Percentiles rank a stretch among this genome's conserved stretches.
Conservation (phyloP, 2,797 vertebrate species). For the Sebastes kiyomatsui region DNA sequence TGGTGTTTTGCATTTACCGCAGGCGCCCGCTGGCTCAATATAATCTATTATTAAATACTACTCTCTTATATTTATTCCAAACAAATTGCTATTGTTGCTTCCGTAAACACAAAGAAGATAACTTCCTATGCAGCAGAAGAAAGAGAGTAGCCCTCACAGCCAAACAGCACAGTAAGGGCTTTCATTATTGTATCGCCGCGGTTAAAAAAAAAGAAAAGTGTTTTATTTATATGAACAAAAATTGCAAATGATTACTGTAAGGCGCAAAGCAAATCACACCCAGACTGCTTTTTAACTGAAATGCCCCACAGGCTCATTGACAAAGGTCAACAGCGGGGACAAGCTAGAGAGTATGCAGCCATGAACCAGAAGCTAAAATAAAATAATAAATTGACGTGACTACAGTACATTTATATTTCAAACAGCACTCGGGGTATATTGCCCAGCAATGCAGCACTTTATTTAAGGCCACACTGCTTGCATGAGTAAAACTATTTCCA, state of each 20-base stretch:
- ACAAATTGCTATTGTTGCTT: conserved; percentile 34
- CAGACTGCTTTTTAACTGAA: neutral
- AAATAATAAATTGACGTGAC: neutral
- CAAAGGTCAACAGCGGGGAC: neutral
- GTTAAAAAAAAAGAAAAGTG: neutral
- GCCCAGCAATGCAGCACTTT: conserved; percentile 9
- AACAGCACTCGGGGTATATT: neutral
- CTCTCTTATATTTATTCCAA: conserved; percentile 27
- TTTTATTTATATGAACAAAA: conserved; percentile 8
- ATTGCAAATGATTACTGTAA: neutral
- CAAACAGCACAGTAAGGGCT: neutral
- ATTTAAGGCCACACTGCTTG: conserved; percentile 27
- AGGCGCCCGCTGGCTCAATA: neutral
- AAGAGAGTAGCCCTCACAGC: neutral
- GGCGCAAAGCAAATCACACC: neutral
- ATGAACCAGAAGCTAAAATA: neutral
- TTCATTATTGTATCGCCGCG: neutral
- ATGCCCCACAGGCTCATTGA: conserved; percentile 5
- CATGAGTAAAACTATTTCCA: conserved; percentile 43
- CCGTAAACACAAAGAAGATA: conserved; percentile 14
- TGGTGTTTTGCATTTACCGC: neutral
- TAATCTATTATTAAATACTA: conserved; percentile 48
- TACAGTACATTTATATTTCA: conserved; percentile 12
- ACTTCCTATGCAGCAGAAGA: neutral
- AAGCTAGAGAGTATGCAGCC: neutral